Evolutionary conservation across 2,113 vertebrate genomes (phyloP), one percentile per base, ranked within the genome.

Genomic region (Cynopterus brachyotis): DNA sequence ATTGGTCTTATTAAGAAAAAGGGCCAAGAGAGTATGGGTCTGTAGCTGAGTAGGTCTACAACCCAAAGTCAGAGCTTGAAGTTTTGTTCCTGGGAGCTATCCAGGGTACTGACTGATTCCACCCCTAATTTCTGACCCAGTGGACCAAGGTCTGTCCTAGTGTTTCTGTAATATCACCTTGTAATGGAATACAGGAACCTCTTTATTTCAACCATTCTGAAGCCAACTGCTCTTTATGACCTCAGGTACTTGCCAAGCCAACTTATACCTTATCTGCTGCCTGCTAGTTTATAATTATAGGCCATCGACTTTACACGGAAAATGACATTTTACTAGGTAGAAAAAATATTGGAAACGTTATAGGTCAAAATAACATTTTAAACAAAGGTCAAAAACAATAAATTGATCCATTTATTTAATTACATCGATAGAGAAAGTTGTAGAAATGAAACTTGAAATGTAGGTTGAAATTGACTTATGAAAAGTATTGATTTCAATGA

Each of bases 31-130:
- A 84, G 8, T 53, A 32, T 45, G 11, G 5, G 2, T 47, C 16
- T 50, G 22, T 17, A 70, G 64, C 47, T 50, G 76, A 70, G 80
- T 85, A 83, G 76, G 59, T 93, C 88, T 88, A 79, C 85, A 85
- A 57, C 10, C 55, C 16, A 32, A 78, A 92, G 55, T 57, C 26
- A 67, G 11, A 16, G 1, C 32, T 1, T 17, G 3, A 28, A 42
- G 17, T 42, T 59, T 42, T 1, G 60, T 40, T 92, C 47, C 84
- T 8, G 9, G 95, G 97, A 91, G 93, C 97, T 98, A 67, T 98
- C 97, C 97, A 92, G 55, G 96, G 97, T 98, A 88, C 97, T 98
- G 97, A 97, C 67, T 0, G n/a, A 78, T 80, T 84, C 64, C 78
- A 79, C n/a, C 19, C 30, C 35, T 37, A 24, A 70, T 37, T 93